Evolutionary conservation across 2,113 vertebrate genomes (phyloP).

Genomic region (Arizona elegans): DNA sequence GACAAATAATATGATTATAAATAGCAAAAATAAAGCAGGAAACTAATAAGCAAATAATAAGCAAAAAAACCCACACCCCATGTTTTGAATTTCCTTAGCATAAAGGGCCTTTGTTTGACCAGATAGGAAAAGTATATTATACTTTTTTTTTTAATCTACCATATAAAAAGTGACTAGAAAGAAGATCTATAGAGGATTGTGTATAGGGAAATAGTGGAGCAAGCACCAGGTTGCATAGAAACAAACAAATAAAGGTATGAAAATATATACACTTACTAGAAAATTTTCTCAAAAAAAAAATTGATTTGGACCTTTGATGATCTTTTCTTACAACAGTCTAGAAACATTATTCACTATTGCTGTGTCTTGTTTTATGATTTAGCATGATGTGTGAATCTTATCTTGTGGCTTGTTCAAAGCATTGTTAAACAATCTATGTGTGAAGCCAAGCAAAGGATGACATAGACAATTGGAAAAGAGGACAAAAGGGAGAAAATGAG

Average conservation of each 20-base stretch:
- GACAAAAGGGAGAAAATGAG: not conserved
- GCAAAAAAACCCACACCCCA: too few species aligned
- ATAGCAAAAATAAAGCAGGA: constrained; percentile 23
- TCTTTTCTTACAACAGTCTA: not conserved
- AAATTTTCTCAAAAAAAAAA: not conserved
- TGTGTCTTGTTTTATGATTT: not conserved
- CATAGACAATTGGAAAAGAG: not conserved
- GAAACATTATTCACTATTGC: not conserved
- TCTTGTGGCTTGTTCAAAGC: not conserved
- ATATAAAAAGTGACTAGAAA: not conserved
- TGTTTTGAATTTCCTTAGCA: not conserved
- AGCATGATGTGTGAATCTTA: not conserved
- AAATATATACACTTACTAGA: not conserved
- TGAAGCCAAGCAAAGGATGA: not conserved
- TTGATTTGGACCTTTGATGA: not conserved
- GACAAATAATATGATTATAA: constrained; percentile 26
- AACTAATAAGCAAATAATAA: not conserved
- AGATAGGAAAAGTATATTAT: not conserved
- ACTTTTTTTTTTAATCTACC: too few species aligned
- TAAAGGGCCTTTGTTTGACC: not conserved
- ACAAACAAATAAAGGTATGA: not conserved
- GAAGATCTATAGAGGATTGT: not conserved
- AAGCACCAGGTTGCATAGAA: not conserved
- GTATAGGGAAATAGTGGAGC: not conserved
- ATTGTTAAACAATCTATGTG: not conserved